Conservation (phyloP, 2,113 vertebrate genomes). For the Lycaon pictus region DNA sequence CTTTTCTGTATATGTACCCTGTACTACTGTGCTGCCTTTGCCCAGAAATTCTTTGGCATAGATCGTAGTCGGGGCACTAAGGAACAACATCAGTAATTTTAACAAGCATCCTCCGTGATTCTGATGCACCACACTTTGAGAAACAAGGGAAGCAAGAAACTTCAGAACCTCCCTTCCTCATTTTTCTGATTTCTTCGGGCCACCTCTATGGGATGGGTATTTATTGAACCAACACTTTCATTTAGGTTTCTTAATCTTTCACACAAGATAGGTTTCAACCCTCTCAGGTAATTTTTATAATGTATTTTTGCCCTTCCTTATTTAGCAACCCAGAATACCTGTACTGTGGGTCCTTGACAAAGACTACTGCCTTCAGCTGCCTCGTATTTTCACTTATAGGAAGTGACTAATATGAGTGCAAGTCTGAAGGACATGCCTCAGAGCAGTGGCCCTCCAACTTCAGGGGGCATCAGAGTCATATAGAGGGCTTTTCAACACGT, state of each 20-base stretch:
- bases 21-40: conserved; percentile 90
- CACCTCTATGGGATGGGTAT: not conserved
- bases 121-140: not conserved
- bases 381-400: not conserved
- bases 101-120: not conserved
- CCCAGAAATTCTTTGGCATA: conserved; percentile 91
- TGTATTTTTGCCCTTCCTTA: not conserved
- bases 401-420: not conserved
- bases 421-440: not conserved
- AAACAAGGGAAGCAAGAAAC: conserved; percentile 11
- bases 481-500: not conserved
- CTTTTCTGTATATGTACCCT: conserved; percentile 88
- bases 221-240: conserved; percentile 22
- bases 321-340: not conserved
- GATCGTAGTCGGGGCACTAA: conserved; percentile 94
- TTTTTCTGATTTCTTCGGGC: conserved; percentile 20
- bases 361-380: not conserved
- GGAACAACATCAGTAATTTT: conserved; percentile 59
- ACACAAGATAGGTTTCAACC: not conserved
- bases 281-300: not conserved
- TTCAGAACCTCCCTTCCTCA: not conserved
- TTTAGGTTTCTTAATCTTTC: conserved; percentile 6
- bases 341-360: not conserved
- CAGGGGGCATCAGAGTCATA: not conserved
- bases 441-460: not conserved